Evolutionary conservation across 1,140 invertebrate genomes (phyloP).

Genomic region (Tetramorium parvispinum): DNA sequence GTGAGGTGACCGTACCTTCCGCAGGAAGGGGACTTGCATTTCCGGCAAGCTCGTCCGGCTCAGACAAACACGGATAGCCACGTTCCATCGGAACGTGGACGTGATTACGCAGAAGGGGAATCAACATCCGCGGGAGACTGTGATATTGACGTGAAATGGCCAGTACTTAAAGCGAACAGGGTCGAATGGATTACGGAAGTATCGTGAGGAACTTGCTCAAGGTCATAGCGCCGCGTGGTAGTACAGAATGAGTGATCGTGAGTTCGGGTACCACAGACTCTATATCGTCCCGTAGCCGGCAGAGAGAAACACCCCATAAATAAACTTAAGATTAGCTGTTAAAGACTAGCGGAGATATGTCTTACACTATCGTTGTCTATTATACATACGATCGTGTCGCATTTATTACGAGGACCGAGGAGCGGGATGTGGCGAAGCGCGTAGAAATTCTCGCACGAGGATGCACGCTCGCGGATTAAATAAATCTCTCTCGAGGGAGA

Average conservation of each 20-base stretch:
- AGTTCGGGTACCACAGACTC: slow-evolving; percentile 54
- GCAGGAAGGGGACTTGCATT: slow-evolving; percentile 22
- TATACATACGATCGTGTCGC: slow-evolving; percentile 64
- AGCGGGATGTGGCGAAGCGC: not conserved
- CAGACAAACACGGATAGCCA: slow-evolving; percentile 19
- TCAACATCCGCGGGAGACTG: slow-evolving; percentile 56
- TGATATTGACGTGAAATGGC: slow-evolving; percentile 63
- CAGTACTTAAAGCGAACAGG: slow-evolving; percentile 67
- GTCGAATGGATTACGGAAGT: slow-evolving; percentile 19
- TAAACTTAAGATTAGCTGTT: slow-evolving; percentile 77
- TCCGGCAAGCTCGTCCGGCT: slow-evolving; percentile 22
- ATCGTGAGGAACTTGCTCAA: slow-evolving; percentile 54
- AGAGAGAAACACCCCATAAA: slow-evolving; percentile 69
- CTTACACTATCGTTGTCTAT: slow-evolving; percentile 78
- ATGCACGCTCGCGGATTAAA: not conserved
- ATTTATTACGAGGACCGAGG: slow-evolving; percentile 56
- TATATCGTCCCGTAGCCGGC: slow-evolving; percentile 54
- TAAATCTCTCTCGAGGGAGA: not conserved
- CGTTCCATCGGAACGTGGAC: not conserved
- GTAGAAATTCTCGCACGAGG: slow-evolving; percentile 41
- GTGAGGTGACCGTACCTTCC: slow-evolving; percentile 30
- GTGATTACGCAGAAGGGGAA: not conserved
- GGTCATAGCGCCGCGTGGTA: not conserved
- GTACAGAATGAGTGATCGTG: not conserved
- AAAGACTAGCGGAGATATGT: slow-evolving; percentile 67